phyloP scores from a whole-genome alignment of 2,797 vertebrate species.

The Stomatorhinus walkeri region DNA sequence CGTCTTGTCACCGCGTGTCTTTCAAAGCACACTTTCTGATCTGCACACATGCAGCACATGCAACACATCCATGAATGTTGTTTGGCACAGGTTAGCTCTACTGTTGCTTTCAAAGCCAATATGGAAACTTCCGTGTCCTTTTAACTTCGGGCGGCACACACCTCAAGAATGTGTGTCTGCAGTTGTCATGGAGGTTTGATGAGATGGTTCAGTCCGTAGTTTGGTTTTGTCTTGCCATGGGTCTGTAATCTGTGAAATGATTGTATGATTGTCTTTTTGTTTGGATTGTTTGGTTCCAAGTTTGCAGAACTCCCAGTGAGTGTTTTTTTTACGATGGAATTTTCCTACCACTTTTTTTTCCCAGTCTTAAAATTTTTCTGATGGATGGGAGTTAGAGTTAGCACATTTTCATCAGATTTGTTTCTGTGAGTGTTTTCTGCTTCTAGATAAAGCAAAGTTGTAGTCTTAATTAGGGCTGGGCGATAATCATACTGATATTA shows the following conservation, averaged over 20 bases:
- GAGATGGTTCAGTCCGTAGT: neutral
- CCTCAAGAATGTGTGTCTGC: neutral
- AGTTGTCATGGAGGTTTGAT: neutral
- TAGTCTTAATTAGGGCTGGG: too few relatives aligned
- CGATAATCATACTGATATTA: too few relatives aligned
- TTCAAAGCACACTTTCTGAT: neutral
- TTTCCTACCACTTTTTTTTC: neutral
- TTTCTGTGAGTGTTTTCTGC: neutral
- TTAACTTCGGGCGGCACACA: neutral
- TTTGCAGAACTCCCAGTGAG: neutral
- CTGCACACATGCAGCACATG: neutral
- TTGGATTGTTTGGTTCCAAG: neutral
- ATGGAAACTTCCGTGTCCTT: neutral
- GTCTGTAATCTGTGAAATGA: neutral
- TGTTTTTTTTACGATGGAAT: neutral
- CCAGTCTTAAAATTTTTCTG: neutral
- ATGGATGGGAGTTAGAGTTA: neutral
- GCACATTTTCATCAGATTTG: neutral
- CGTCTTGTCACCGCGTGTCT: neutral
- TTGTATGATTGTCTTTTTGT: neutral
- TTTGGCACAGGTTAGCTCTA: neutral
- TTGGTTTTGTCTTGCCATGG: neutral
- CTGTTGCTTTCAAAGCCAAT: neutral
- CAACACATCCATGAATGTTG: neutral
- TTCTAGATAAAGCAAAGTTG: neutral